Evolutionary conservation across 2,797 vertebrate species (phyloP).

Genomic region (Synanceia verrucosa): DNA sequence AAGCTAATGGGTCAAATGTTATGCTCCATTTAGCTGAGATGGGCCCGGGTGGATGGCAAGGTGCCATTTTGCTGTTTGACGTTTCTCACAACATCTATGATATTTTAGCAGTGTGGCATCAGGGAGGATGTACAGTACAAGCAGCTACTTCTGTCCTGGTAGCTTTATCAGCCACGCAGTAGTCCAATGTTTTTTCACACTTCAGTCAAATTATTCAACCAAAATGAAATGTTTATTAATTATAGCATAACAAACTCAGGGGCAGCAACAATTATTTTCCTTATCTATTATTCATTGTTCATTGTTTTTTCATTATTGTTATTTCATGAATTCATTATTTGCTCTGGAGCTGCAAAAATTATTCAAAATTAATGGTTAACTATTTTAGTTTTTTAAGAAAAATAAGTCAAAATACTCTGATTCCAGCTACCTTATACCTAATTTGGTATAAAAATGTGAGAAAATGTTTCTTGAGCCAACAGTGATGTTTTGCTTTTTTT

Average conservation of each 20-base stretch:
- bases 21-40: slow-evolving; percentile 56
- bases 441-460: no score
- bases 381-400: no score
- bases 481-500: no score
- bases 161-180: neutral
- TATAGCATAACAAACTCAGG: neutral
- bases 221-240: neutral
- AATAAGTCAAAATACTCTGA: no score
- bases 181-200: neutral
- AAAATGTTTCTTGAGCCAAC: no score
- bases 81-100: slow-evolving; percentile 11
- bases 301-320: neutral
- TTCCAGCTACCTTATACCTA: no score
- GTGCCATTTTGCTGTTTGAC: slow-evolving; percentile 44
- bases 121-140: no score
- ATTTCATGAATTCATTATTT: neutral
- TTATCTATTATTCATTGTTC: neutral
- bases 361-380: no score
- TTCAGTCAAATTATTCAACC: neutral
- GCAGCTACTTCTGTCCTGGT: no score
- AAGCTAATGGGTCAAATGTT: slow-evolving; percentile 57
- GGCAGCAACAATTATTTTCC: neutral
- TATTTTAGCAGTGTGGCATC: slow-evolving; percentile 1
- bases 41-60: slow-evolving; percentile 37
- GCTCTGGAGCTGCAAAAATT: no score